Percentiles rank a stretch among this genome's conserved stretches.
These are phyloP conservation scores for Prolemur simus DNA, from an alignment of 2,113 vertebrate genomes.

Conservation along the genomic window DNA sequence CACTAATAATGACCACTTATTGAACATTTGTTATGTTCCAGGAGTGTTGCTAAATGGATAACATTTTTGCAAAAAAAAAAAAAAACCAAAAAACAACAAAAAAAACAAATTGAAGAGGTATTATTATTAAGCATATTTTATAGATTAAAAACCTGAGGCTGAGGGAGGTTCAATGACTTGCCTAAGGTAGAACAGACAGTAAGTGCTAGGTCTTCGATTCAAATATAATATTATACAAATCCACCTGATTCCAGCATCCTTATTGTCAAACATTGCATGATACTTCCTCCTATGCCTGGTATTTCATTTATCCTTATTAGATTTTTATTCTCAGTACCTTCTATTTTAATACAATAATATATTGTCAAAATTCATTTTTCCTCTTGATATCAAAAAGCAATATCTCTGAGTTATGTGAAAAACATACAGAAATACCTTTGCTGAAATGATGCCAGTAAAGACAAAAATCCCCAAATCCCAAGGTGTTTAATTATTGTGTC, in stretches of 20 bases:
- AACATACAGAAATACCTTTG: conserved; percentile 37
- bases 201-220: neutral
- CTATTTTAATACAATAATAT: conserved; percentile 2
- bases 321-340: conserved; percentile 25
- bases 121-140: conserved; percentile 49
- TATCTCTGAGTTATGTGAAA: neutral
- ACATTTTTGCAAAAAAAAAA: neutral
- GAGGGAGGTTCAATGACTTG: neutral
- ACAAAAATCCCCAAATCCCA: conserved; percentile 19
- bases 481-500: conserved; percentile 52
- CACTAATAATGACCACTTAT: neutral
- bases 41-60: neutral
- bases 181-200: conserved; percentile 46
- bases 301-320: neutral
- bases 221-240: neutral
- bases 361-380: conserved; percentile 4
- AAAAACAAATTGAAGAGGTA: neutral
- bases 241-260: neutral
- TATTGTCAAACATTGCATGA: neutral
- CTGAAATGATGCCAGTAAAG: neutral
- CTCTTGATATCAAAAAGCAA: neutral
- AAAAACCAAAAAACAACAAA: neutral
- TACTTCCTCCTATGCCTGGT: neutral
- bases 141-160: conserved; percentile 22
- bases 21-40: neutral